These are phyloP conservation scores for Gopherus evgoodei DNA, from an alignment of 2,113 vertebrate species.

Conservation along the genomic window DNA sequence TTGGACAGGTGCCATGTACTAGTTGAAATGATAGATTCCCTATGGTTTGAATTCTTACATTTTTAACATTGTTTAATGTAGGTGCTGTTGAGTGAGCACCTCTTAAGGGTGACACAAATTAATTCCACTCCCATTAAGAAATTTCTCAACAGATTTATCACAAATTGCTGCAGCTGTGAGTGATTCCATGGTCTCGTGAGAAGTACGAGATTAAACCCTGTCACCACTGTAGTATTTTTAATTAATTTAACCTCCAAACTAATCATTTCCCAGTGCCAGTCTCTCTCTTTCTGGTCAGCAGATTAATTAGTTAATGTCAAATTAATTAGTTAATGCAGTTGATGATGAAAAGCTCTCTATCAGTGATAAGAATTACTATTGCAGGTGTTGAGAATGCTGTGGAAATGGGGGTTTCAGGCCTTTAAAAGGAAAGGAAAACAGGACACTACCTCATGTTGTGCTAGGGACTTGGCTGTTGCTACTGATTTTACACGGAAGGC, in stretches of 20 bases:
- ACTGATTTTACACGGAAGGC: neutral
- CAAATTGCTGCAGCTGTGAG: constrained; percentile 57
- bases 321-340: constrained; percentile 63
- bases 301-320: constrained; percentile 63
- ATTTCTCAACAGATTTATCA: constrained; percentile 59
- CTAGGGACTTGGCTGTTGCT: fast-evolving
- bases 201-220: constrained; percentile 76
- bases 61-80: constrained; percentile 26
- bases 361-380: constrained; percentile 1
- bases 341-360: constrained; percentile 39
- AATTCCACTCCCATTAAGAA: constrained; percentile 67
- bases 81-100: constrained; percentile 8
- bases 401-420: neutral
- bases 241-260: constrained; percentile 73
- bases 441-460: neutral
- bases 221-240: constrained; percentile 72
- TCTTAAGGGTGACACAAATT: constrained; percentile 51
- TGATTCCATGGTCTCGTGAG: constrained; percentile 66
- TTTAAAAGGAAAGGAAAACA: neutral
- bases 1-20: neutral
- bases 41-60: constrained; percentile 4
- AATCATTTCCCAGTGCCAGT: constrained; percentile 21
- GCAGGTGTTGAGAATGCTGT: neutral
- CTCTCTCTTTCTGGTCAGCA: constrained; percentile 49
- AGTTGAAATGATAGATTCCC: neutral